Evolutionary conservation across 2,888 invertebrate species (phyloP).

Genomic region (Nemoura dubitans): DNA sequence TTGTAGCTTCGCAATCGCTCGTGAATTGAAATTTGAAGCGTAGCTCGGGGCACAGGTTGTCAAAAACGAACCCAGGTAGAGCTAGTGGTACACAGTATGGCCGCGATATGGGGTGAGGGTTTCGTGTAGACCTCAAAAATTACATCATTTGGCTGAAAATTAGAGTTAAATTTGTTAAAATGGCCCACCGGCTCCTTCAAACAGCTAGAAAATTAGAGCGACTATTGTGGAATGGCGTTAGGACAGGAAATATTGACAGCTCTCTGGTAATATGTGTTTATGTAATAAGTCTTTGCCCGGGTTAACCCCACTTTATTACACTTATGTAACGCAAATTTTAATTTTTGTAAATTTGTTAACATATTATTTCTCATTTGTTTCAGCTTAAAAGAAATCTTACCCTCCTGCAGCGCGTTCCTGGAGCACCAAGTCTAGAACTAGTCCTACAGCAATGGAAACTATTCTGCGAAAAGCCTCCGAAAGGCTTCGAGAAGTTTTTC

Average conservation of each 20-base stretch:
- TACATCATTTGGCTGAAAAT: background rate
- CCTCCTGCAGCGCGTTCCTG: conserved; percentile 58
- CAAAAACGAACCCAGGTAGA: background rate
- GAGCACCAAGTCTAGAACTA: conserved; percentile 67
- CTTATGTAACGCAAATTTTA: conserved; percentile 51
- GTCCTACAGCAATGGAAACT: conserved; percentile 70
- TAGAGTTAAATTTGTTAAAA: conserved; percentile 53
- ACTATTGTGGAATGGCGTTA: conserved; percentile 59
- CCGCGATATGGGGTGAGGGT: background rate
- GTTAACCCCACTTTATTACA: conserved; percentile 53
- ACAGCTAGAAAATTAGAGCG: conserved; percentile 68
- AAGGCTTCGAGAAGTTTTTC: conserved; percentile 94
- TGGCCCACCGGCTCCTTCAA: conserved; percentile 71
- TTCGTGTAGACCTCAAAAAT: background rate
- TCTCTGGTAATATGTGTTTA: conserved; percentile 57
- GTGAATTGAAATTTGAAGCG: background rate
- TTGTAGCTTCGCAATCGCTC: no score
- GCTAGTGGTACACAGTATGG: background rate
- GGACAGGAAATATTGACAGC: conserved; percentile 59
- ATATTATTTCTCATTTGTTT: conserved; percentile 46
- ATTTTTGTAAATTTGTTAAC: background rate
- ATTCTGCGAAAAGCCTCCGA: conserved; percentile 83
- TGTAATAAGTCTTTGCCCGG: background rate
- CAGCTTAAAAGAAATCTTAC: conserved; percentile 60
- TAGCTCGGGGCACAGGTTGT: background rate